Evolutionary conservation across 2,797 vertebrate genomes (phyloP), one percentile per base, ranked within the genome.

Genomic region (Myotis findleyi): DNA sequence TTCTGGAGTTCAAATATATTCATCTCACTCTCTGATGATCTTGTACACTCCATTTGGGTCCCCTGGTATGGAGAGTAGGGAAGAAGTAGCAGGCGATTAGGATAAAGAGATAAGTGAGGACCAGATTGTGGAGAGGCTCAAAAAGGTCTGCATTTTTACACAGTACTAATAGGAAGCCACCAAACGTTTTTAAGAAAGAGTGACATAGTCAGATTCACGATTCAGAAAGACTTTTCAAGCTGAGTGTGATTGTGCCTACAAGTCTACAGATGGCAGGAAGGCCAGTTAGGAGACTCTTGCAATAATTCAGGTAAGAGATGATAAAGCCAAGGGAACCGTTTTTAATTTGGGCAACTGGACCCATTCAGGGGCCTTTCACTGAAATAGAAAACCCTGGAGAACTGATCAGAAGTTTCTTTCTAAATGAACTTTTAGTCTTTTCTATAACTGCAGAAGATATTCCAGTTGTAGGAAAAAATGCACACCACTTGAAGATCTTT

Each of bases 221-320:
- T 90, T 90, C 80, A 41, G 55, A 84, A 79, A 83, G 66, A 81
- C 7, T 79, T 83, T 73, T 84, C 41, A 64, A 47, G 53, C 16
- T 75, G 79, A 69, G 2, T 87, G 25, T 84, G 72, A 87, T 83
- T 79, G n/a, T 92, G 36, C 38, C n/a, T 95, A 7, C 51, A 75
- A 89, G 44, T 64, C 23, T 55, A n/a, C 36, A 85, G 20, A 55
- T 23, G n/a, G 4, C 51, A 73, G 21, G 53, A 87, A 87, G 20
- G 20, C 47, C 51, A 71, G 7, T 47, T 57, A 86, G 55, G 59
- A 81, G 33, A 79, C 71, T 47, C 23, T 23, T 38, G 2, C 17
- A 83, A 14, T 90, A 84, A 84, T 62, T 80, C 12, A 81, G 6
- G 5, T 75, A 68, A 73, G 36, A 91, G 89, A 69, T 89, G 25